A percentile compares a stretch with the other conserved stretches of the same genome.
phyloP scores from a whole-genome alignment of 2,113 vertebrate species.

The Microcebus tavaratra region DNA sequence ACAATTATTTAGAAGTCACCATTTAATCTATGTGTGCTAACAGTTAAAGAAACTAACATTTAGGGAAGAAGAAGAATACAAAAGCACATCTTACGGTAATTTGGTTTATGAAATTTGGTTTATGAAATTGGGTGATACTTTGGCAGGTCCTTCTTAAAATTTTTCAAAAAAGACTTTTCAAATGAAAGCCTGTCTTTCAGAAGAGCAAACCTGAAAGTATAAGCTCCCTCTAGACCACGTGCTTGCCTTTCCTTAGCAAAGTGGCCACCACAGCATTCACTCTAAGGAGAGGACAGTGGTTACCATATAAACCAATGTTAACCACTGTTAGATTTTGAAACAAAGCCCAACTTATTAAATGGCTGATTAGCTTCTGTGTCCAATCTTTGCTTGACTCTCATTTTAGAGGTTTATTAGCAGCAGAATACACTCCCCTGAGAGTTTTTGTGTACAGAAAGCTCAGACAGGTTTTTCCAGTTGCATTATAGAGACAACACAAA shows the following conservation, averaged over 20 bases:
- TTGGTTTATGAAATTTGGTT: conserved; percentile 36
- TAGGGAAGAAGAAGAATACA: not conserved
- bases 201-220: not conserved
- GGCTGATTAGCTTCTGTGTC: not conserved
- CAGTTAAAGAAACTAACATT: not conserved
- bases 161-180: not conserved
- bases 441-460: not conserved
- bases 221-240: not conserved
- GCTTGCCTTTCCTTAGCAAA: not conserved
- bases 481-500: not conserved
- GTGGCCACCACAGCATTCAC: not conserved
- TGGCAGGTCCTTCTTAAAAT: not conserved
- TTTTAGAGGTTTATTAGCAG: conserved; percentile 24
- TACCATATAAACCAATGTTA: not conserved
- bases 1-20: not conserved
- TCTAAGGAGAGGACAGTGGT: not conserved
- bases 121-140: conserved; percentile 10
- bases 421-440: conserved; percentile 23
- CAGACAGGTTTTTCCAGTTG: conserved; percentile 56
- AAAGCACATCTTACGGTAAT: not conserved
- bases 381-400: not conserved
- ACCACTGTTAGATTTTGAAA: not conserved
- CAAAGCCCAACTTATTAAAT: conserved; percentile 4
- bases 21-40: not conserved
- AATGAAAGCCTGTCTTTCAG: not conserved